These are phyloP conservation scores for Melopsittacus undulatus DNA, from an alignment of 2,797 vertebrate species.

Conservation along the genomic window DNA sequence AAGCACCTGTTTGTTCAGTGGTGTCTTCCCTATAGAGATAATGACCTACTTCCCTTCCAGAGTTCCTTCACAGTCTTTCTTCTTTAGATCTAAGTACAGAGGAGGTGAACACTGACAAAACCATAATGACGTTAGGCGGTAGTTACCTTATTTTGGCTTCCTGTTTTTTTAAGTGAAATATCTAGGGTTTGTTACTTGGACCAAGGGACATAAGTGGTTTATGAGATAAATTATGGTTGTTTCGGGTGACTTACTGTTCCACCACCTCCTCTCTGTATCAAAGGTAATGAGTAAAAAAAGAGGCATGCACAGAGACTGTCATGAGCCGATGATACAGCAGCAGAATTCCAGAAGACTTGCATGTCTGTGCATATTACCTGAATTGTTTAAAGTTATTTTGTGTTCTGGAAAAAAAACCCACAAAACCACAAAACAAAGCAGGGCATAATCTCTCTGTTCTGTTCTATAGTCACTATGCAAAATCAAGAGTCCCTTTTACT, in stretches of 20 bases:
- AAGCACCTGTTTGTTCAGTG: background rate
- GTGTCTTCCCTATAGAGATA: background rate
- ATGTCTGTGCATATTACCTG: background rate
- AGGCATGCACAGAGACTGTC: background rate
- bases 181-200: background rate
- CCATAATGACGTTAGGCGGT: background rate
- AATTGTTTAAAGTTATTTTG: background rate
- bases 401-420: background rate
- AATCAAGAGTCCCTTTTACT: background rate
- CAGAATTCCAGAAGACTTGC: background rate
- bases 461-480: background rate
- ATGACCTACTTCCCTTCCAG: background rate
- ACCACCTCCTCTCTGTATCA: background rate
- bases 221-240: background rate
- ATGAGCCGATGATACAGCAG: background rate
- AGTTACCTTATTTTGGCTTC: background rate
- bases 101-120: background rate
- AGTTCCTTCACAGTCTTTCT: background rate
- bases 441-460: background rate
- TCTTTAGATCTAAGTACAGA: background rate
- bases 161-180: background rate
- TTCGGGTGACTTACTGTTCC: background rate
- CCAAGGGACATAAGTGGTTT: background rate
- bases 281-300: background rate
- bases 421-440: fast-evolving